Conservation (phyloP, 2,113 vertebrate genomes). For the Actinemys pallida region DNA sequence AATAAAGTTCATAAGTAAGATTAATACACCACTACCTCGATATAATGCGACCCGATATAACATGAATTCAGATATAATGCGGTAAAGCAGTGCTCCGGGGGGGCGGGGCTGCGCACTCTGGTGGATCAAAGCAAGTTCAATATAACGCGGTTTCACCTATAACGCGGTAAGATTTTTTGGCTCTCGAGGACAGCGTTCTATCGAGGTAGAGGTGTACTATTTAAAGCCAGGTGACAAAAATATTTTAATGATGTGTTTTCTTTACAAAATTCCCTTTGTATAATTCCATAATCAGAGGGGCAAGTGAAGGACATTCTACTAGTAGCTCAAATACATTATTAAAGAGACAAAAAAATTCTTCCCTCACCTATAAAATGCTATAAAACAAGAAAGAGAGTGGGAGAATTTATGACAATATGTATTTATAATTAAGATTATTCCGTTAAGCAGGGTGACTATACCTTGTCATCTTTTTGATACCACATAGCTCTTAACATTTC, state of each 20-base stretch:
- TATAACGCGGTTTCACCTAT: too few species aligned
- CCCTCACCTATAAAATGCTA: neutral
- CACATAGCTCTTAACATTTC: neutral
- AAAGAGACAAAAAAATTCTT: neutral
- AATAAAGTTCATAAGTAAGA: slow-evolving; percentile 67
- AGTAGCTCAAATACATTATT: neutral
- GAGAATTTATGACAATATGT: neutral
- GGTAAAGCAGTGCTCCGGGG: too few species aligned
- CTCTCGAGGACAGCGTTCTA: too few species aligned
- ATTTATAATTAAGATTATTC: neutral
- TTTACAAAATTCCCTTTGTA: slow-evolving; percentile 30
- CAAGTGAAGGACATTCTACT: slow-evolving; percentile 33
- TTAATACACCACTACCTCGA: neutral
- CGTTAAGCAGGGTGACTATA: neutral
- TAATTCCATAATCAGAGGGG: slow-evolving; percentile 25
- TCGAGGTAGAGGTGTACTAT: neutral
- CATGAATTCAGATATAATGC: too few species aligned
- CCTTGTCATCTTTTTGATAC: neutral
- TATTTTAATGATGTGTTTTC: slow-evolving; percentile 37
- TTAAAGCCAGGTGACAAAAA: slow-evolving; percentile 47
- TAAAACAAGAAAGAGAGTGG: neutral
- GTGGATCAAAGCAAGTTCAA: too few species aligned
- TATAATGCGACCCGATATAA: too few species aligned
- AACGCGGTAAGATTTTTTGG: too few species aligned
- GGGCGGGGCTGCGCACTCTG: too few species aligned